Evolutionary conservation across 2,888 invertebrate genomes (phyloP).

Genomic region (Meteorus cinctellus): DNA sequence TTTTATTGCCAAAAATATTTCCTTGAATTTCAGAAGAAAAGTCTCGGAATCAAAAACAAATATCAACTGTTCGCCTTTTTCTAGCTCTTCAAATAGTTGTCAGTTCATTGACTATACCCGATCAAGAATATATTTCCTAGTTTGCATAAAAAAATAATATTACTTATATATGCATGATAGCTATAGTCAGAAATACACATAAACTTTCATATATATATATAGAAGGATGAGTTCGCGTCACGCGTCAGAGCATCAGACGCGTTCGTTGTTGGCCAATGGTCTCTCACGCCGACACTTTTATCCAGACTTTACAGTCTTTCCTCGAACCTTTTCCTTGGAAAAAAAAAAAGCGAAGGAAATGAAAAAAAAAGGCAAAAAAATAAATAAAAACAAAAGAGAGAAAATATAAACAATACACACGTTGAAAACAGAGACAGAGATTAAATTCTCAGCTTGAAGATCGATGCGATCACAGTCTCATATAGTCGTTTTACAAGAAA

Average conservation of each 20-base stretch:
- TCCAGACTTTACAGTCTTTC: constrained; percentile 43
- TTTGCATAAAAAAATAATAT: constrained; percentile 1
- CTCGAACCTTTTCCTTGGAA: constrained; percentile 12
- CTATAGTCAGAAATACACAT: constrained; percentile 29
- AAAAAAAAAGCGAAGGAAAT: constrained; percentile 2
- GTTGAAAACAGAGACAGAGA: constrained; percentile 7
- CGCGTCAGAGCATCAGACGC: constrained; percentile 55
- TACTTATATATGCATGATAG: constrained; percentile 28
- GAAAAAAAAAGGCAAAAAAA: constrained; percentile 17
- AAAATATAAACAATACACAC: not conserved
- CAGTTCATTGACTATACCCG: no score
- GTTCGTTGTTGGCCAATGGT: constrained; percentile 51
- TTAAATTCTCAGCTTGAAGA: constrained; percentile 15
- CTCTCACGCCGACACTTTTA: constrained; percentile 54
- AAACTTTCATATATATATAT: not conserved
- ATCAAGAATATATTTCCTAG: no score
- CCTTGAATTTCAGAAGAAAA: no score
- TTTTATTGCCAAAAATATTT: no score
- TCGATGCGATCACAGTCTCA: constrained; percentile 15
- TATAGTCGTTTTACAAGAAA: constrained; percentile 16
- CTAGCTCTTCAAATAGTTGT: no score
- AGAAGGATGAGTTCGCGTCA: constrained; percentile 53
- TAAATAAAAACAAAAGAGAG: constrained; percentile 26
- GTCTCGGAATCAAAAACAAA: no score
- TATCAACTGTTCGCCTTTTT: no score